These are phyloP conservation scores for Falco columbarius DNA, from an alignment of 2,797 vertebrate species.

Conservation along the genomic window DNA sequence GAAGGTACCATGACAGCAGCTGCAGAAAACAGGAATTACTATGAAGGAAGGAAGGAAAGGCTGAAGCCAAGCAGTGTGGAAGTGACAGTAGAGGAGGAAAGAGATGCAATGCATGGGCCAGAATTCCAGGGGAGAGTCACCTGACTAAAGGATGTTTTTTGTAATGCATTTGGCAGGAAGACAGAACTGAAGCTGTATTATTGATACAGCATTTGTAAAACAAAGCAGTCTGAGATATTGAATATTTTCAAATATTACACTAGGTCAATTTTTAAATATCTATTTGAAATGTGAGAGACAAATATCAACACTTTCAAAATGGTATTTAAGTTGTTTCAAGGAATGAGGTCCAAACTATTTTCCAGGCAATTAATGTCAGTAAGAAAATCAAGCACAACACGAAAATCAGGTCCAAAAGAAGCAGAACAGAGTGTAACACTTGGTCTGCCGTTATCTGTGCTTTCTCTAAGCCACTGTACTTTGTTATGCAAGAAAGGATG, in stretches of 20 bases:
- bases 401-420: background rate
- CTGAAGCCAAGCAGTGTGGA: background rate
- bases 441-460: background rate
- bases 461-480: background rate
- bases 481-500: background rate
- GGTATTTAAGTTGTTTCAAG: background rate
- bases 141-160: background rate
- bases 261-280: background rate
- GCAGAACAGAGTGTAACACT: background rate
- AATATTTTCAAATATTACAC: background rate
- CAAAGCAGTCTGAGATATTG: background rate
- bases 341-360: background rate
- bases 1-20: background rate
- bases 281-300: background rate
- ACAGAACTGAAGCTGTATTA: background rate
- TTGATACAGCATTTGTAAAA: background rate
- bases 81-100: background rate
- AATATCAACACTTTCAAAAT: background rate
- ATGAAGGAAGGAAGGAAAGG: background rate
- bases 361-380: background rate
- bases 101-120: background rate
- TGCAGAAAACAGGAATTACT: background rate
- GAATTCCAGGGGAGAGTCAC: background rate
- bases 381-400: background rate
- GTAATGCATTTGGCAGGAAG: background rate